Conservation (phyloP, 2,888 invertebrate genomes). For the Cyaniris semiargus region DNA sequence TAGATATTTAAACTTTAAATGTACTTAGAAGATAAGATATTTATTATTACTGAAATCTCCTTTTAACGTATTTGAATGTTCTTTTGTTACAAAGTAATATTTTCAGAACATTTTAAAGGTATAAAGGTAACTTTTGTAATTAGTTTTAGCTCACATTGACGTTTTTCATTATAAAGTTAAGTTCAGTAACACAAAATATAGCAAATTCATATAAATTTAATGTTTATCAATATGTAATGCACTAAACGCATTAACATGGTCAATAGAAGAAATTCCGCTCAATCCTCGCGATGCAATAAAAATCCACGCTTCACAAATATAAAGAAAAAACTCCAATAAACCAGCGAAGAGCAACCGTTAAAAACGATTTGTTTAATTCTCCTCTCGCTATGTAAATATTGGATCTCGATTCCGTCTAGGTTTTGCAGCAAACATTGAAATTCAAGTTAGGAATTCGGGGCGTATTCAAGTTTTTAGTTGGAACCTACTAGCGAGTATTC, state of each 20-base stretch:
- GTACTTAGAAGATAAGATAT: constrained; percentile 21
- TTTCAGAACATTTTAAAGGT: neutral
- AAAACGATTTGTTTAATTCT: constrained; percentile 31
- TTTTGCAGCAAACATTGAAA: constrained; percentile 35
- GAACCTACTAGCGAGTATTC: constrained; percentile 45
- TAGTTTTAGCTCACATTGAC: neutral
- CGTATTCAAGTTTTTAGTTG: constrained; percentile 44
- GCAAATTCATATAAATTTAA: neutral
- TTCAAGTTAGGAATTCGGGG: constrained; percentile 39
- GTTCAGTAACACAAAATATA: neutral
- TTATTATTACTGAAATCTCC: neutral
- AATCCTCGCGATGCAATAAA: constrained; percentile 3
- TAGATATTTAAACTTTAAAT: constrained; percentile 30
- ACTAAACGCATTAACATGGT: neutral
- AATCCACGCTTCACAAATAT: constrained; percentile 9
- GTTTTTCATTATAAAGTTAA: neutral
- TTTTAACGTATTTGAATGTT: neutral
- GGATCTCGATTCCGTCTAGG: constrained; percentile 28
- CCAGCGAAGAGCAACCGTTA: constrained; percentile 20
- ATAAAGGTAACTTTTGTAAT: neutral
- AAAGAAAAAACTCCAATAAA: constrained; percentile 13
- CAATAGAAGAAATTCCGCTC: neutral
- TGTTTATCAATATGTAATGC: neutral
- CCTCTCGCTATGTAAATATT: constrained; percentile 31
- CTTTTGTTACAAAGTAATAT: constrained; percentile 6